Conservation (phyloP, 2,113 vertebrate species). For the Leptosomus discolor region DNA sequence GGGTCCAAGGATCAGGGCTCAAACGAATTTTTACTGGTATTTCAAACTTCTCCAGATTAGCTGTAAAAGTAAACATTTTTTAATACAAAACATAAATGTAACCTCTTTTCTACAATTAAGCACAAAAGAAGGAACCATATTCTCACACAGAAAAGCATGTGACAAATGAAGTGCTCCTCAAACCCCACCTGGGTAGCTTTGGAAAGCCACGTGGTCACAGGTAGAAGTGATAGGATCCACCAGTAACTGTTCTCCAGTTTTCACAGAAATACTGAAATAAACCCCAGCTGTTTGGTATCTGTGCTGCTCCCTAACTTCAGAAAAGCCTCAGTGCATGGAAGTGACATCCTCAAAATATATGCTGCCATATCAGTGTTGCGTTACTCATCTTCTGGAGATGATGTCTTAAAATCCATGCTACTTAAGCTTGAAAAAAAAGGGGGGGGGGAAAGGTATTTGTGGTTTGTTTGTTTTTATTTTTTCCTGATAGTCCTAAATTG, state of each 20-base stretch:
- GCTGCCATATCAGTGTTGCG: not conserved
- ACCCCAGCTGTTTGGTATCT: not conserved
- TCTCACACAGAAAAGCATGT: fast-evolving
- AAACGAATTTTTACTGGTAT: conserved; percentile 90
- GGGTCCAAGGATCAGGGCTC: conserved; percentile 91
- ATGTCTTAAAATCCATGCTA: not conserved
- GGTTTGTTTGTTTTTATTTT: not conserved
- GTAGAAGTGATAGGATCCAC: not conserved
- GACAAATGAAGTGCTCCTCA: not conserved
- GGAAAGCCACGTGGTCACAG: not conserved
- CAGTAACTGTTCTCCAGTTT: not conserved
- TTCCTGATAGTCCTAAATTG: too few species aligned
- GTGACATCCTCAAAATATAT: not conserved
- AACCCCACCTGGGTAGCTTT: fast-evolving
- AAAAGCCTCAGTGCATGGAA: not conserved
- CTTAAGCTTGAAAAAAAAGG: not conserved
- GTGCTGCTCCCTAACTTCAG: not conserved
- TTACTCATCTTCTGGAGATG: not conserved
- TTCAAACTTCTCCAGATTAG: conserved; percentile 91
- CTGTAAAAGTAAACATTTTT: conserved; percentile 58
- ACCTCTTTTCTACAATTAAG: not conserved
- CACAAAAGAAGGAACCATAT: fast-evolving
- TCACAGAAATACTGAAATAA: not conserved
- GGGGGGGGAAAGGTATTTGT: fast-evolving
- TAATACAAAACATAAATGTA: not conserved